These are phyloP conservation scores for Cherax destructor DNA, from an alignment of 1,140 invertebrate genomes.

Conservation along the genomic window DNA sequence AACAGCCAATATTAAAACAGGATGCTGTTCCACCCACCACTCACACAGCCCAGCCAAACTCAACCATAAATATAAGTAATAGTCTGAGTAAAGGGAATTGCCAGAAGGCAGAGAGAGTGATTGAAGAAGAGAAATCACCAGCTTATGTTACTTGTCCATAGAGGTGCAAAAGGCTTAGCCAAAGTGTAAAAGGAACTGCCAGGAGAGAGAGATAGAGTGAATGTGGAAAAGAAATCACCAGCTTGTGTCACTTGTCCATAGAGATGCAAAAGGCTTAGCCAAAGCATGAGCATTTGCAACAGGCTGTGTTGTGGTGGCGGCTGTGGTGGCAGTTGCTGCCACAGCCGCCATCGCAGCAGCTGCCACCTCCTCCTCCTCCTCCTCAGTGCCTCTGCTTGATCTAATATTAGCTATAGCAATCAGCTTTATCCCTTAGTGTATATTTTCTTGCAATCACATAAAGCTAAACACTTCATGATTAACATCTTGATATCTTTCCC, in stretches of 20 bases:
- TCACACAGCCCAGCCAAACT: neutral
- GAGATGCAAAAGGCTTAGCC: neutral
- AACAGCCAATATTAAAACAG: neutral
- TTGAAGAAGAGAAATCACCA: neutral
- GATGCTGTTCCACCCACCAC: neutral
- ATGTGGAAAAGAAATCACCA: neutral
- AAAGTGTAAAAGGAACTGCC: neutral
- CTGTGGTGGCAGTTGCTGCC: too few species aligned
- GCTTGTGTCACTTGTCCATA: neutral
- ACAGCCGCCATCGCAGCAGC: neutral
- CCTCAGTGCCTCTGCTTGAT: neutral
- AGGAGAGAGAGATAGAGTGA: neutral
- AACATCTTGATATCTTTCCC: too few species aligned
- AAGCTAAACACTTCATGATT: neutral
- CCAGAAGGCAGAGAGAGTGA: neutral
- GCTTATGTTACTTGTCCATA: neutral
- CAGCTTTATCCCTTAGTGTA: neutral
- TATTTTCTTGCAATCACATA: too few species aligned
- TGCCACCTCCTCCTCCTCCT: neutral
- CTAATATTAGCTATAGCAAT: slow-evolving; percentile 12
- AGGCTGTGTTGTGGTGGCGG: too few species aligned
- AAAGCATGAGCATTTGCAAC: too few species aligned
- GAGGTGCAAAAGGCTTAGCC: neutral
- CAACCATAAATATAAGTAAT: neutral
- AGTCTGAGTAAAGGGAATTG: neutral